These are phyloP conservation scores for Monomorium pharaonis DNA, from an alignment of 1,140 invertebrate species.

Conservation along the genomic window DNA sequence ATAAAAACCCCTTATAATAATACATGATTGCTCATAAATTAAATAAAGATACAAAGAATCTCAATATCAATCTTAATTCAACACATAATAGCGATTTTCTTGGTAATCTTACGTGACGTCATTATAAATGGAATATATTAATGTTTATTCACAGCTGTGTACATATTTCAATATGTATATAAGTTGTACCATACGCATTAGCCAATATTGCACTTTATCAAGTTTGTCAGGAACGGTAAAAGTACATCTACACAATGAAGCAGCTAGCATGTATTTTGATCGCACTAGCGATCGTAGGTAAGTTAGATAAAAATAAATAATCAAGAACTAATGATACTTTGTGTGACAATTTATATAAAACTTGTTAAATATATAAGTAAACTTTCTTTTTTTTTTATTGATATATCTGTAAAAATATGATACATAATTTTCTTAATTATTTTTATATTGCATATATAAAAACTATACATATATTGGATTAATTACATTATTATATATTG, in stretches of 20 bases:
- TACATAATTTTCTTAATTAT: background rate
- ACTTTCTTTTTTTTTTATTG: background rate
- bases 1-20: background rate
- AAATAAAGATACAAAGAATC: background rate
- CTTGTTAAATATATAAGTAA: background rate
- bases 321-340: background rate
- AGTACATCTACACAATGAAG: background rate
- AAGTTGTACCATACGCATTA: background rate
- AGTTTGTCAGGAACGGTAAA: background rate
- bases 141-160: constrained; percentile 26
- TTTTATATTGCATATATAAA: background rate
- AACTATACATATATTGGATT: background rate
- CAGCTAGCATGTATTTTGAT: background rate
- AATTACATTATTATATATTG: background rate
- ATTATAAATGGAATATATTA: background rate
- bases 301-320: background rate
- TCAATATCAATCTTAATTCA: background rate
- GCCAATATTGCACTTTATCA: background rate
- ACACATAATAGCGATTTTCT: background rate
- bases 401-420: background rate
- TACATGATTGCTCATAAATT: background rate
- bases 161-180: constrained; percentile 24
- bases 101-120: background rate
- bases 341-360: background rate
- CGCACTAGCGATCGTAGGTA: background rate